Evolutionary conservation across 2,113 vertebrate species (phyloP).

Genomic region (Pagrus major): DNA sequence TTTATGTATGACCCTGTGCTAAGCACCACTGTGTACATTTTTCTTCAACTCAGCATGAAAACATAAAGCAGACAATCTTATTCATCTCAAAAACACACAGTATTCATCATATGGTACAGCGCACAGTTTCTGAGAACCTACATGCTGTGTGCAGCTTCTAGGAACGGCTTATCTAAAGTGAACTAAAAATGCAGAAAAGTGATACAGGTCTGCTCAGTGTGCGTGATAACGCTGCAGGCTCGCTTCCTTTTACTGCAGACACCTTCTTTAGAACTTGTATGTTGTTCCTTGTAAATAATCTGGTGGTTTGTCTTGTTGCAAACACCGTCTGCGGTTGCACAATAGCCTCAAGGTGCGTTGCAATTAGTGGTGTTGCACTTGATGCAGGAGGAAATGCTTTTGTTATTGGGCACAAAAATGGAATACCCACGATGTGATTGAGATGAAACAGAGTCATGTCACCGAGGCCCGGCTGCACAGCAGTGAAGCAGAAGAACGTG

Average conservation of each 20-base stretch:
- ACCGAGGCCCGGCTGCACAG: background rate
- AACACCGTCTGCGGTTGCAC: slow-evolving; percentile 6
- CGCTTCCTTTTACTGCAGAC: slow-evolving; percentile 31
- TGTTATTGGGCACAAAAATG: background rate
- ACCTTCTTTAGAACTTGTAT: slow-evolving; percentile 30
- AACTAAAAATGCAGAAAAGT: background rate
- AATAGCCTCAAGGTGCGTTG: slow-evolving; percentile 10
- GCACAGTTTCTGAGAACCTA: slow-evolving; percentile 36
- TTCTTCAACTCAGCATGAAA: background rate
- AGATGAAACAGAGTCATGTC: background rate
- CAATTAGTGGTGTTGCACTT: slow-evolving; percentile 8
- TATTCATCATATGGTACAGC: background rate
- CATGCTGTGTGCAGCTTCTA: slow-evolving; percentile 5
- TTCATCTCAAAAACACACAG: background rate
- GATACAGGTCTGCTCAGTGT: background rate
- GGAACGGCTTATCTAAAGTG: slow-evolving; percentile 46
- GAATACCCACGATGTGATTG: background rate
- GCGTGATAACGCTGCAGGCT: background rate
- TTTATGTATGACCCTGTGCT: background rate
- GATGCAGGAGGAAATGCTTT: background rate
- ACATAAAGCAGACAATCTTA: background rate
- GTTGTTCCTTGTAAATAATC: slow-evolving; percentile 29
- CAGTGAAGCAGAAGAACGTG: background rate
- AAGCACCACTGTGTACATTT: background rate
- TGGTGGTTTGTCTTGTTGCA: slow-evolving; percentile 32